Conservation (phyloP, 2,113 vertebrate genomes). For the Lota lota region DNA sequence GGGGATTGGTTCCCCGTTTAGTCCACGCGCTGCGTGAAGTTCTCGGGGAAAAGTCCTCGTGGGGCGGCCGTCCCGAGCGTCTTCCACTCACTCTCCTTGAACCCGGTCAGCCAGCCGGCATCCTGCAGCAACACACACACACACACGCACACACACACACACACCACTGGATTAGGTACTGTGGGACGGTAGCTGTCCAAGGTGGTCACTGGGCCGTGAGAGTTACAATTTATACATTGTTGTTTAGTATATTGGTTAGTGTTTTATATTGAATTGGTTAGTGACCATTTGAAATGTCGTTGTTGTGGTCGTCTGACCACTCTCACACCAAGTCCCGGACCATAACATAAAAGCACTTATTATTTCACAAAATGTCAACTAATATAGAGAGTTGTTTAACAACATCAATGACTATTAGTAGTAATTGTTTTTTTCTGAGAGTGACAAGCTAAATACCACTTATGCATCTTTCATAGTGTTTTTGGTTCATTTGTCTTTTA, state of each 20-base stretch:
- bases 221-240: not conserved
- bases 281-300: no score
- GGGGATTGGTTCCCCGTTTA: slow-evolving; percentile 50
- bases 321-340: no score
- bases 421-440: not conserved
- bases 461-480: not conserved
- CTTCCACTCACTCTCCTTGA: slow-evolving; percentile 88
- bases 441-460: not conserved
- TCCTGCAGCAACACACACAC: slow-evolving; percentile 71
- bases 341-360: no score
- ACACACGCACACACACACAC: not conserved
- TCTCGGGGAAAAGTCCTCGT: slow-evolving; percentile 95
- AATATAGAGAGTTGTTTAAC: not conserved
- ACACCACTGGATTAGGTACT: not conserved
- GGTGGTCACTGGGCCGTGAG: not conserved
- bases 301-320: no score
- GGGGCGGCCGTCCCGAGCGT: slow-evolving; percentile 74
- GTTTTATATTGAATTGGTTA: no score
- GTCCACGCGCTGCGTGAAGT: slow-evolving; percentile 84
- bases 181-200: not conserved
- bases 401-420: not conserved
- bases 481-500: not conserved
- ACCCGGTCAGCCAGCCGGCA: slow-evolving; percentile 92
- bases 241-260: not conserved
- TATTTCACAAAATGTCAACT: not conserved